Base-by-base conservation (phyloP, 30 jellyfish, hydroid and myxozoan genomes). In the Nemopilema nomurai region DNA sequence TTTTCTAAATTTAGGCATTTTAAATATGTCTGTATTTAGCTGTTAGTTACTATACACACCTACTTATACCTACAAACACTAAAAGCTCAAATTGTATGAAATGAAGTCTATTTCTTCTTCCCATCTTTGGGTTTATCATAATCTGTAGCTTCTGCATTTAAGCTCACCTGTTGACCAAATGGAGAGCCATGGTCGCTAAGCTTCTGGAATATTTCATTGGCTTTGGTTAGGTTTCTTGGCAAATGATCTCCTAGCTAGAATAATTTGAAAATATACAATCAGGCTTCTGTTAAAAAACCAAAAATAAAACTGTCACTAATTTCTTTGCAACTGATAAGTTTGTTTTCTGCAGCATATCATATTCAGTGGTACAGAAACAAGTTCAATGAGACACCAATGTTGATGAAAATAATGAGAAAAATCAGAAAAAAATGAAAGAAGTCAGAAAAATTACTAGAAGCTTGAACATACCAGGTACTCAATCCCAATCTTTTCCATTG, bases 161-260 rank as follows among this genome's bases (percentile, higher is more conserved):
- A 0, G 0, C 79, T 19, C 32, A 93, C 98, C 99, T 94, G 99
- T 62, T 94, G 99, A 0, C 99, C 99, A 68, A 67, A 87, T 17
- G 97, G 91, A 18, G 80, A 31, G 4, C 99, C 99, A 51, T 79
- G 80, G 51, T 78, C 92, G 4, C 97, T 86, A 17, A 94, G 92
- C 32, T 84, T 75, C 27, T 80, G 87, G 52, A 84, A 94, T 31
- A 84, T 67, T 62, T 94, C 97, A 16, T 31, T 79, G 62, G 97
- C 90, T 82, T 89, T 94, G 1, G 94, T 79, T 20, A 85, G n/a
- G 51, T 94, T 89, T 57, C 93, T 68, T 49, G 89, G 92, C 29
- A 94, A 50, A 52, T 67, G 64, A 52, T 94, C 97, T 8, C 97
- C 99, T 31, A 84, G 64, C 98, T 93, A 65, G 20, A 80, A 63